Evolutionary conservation across 2,113 vertebrate genomes (phyloP).

Genomic region (Grallaria varia): DNA sequence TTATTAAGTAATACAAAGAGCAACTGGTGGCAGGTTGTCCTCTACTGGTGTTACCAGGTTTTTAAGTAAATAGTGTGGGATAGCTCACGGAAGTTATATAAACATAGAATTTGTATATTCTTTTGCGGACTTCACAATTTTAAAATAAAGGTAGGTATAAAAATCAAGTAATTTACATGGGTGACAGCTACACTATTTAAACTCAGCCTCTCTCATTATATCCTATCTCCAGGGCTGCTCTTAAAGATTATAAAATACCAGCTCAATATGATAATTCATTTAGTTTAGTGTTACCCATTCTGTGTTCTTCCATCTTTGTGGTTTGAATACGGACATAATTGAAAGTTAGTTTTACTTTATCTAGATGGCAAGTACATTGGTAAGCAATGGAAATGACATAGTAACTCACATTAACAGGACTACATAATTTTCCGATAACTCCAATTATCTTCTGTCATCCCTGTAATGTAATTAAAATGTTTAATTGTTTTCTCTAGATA

Average conservation of each 20-base stretch:
- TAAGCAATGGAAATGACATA: constrained; percentile 54
- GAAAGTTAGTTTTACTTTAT: constrained; percentile 6
- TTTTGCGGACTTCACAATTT: not conserved
- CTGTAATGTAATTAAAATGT: constrained; percentile 59
- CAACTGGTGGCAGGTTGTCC: not conserved
- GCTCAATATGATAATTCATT: not conserved
- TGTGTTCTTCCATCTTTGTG: not conserved
- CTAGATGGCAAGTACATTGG: constrained; percentile 10
- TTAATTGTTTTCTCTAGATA: constrained; percentile 69
- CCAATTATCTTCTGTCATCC: constrained; percentile 65
- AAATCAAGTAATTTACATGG: not conserved
- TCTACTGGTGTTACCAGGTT: not conserved
- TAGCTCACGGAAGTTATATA: not conserved
- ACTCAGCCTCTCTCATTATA: not conserved
- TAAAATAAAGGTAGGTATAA: not conserved
- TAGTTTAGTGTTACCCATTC: not conserved
- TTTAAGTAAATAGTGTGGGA: not conserved
- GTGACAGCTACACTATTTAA: not conserved
- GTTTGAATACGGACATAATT: not conserved
- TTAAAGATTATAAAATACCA: not conserved
- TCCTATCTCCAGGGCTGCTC: not conserved
- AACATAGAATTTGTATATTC: not conserved
- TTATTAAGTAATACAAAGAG: not conserved
- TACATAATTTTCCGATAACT: constrained; percentile 57
- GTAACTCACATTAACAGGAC: constrained; percentile 49